phyloP scores from a whole-genome alignment of 2,888 invertebrate genomes.

The Neuroscelio doddi region DNA sequence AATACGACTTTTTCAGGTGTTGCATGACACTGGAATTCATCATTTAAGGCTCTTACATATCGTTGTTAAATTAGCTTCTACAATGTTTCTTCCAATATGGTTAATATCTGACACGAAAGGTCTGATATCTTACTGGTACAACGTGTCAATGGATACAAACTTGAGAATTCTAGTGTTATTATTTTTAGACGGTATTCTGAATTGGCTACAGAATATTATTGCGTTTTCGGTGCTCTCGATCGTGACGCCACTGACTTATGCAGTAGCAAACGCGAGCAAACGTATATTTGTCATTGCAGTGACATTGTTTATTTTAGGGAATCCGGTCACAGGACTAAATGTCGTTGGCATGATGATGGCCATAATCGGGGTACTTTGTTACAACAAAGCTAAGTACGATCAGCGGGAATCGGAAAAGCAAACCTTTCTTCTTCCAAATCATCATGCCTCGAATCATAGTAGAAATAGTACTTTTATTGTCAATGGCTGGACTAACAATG shows the following conservation, averaged over 20 bases:
- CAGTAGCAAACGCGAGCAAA: constrained; percentile 96
- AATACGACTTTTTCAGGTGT: constrained; percentile 74
- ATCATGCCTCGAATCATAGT: constrained; percentile 51
- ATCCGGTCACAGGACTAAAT: constrained; percentile 92
- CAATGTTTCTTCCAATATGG: constrained; percentile 91
- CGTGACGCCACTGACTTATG: constrained; percentile 95
- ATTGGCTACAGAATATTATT: constrained; percentile 95
- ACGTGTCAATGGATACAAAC: constrained; percentile 53
- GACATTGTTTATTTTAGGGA: constrained; percentile 89
- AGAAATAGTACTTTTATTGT: constrained; percentile 54
- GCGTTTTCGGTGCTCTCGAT: constrained; percentile 94
- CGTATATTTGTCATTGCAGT: constrained; percentile 92
- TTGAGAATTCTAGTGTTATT: constrained; percentile 77
- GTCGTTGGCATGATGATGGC: constrained; percentile 93
- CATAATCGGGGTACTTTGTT: constrained; percentile 89
- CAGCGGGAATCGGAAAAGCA: constrained; percentile 74
- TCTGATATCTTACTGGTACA: constrained; percentile 54
- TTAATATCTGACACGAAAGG: constrained; percentile 77
- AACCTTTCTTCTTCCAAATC: constrained; percentile 74
- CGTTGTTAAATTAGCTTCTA: constrained; percentile 84
- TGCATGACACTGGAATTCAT: constrained; percentile 91
- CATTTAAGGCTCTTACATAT: constrained; percentile 88
- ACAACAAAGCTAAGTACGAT: constrained; percentile 89
- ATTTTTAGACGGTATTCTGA: constrained; percentile 87
- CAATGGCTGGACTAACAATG: constrained; percentile 60